Evolutionary conservation across 2,888 invertebrate genomes (phyloP), one percentile per base, ranked within the genome.

Genomic region (Rotaria macrura): DNA sequence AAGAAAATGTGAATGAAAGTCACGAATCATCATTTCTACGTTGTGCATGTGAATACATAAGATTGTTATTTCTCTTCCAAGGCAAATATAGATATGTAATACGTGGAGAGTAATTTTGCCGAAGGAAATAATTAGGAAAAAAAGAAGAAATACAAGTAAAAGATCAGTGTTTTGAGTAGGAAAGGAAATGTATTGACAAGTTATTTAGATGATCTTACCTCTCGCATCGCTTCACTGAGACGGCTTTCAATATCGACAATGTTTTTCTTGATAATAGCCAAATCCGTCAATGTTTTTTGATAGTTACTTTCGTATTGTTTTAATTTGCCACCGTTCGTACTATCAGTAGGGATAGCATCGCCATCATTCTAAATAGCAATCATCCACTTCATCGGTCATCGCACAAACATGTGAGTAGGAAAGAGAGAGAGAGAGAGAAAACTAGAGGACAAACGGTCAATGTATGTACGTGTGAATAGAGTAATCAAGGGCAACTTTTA

Each of bases 171-270:
- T 65, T 34, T 65, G 5, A 20, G 20, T 34, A 65, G 14, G 34
- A 12, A 52, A 23, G 38, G 20, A 65, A 65, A 65, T 65, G 14
- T 14, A 34, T 54, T 54, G 54, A 54, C 54, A 54, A 1, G 7
- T 54, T 1, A 2, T 54, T 25, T 14, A 47, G 23, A 65, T 65
- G 34, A 65, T 65, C 43, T 79, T 79, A 79, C 79, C 79, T 79
- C 79, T 43, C 79, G 40, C 79, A 79, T 79, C 1, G 79, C 79
- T 79, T 79, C 79, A 79, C 43, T 79, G 12, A 79, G 43, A 43
- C 79, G 79, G n/a, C 79, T 43, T 79, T 79, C 79, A 79, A 79
- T 79, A 43, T 79, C 79, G 2, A 79, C 79, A 79, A 79, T 79
- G n/a, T 40, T 79, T 14, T 79, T 79, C 25, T 79, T 79, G 40